Conservation (phyloP, 2,113 vertebrate genomes). For the Crotalus horridus region DNA sequence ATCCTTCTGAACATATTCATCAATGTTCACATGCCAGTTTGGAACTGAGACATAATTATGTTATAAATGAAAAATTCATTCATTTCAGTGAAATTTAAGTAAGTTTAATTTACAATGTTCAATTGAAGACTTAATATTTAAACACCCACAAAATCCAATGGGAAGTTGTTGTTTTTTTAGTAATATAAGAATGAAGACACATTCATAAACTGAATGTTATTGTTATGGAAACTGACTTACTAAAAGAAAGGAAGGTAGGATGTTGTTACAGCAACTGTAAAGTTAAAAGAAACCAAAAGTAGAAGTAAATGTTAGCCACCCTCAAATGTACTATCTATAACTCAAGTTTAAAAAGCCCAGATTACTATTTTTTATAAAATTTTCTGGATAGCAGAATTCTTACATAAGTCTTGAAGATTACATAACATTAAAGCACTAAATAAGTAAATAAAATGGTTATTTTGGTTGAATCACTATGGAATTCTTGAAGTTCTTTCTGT, state of each 20-base stretch:
- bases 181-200: constrained; percentile 51
- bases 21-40: constrained; percentile 41
- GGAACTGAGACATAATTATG: constrained; percentile 34
- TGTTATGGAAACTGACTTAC: constrained; percentile 79
- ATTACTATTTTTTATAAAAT: constrained; percentile 45
- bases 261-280: constrained; percentile 84
- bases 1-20: constrained; percentile 7
- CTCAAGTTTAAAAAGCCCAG: constrained; percentile 68
- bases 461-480: background rate
- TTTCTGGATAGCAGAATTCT: constrained; percentile 27
- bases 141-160: background rate
- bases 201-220: constrained; percentile 70
- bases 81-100: background rate
- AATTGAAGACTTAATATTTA: background rate
- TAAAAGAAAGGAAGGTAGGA: constrained; percentile 78
- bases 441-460: background rate
- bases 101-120: background rate
- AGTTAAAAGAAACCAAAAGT: constrained; percentile 76
- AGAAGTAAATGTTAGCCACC: constrained; percentile 75
- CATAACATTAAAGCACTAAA: constrained; percentile 9
- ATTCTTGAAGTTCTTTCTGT: background rate
- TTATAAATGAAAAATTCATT: constrained; percentile 1
- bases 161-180: constrained; percentile 22
- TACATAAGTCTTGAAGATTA: constrained; percentile 11
- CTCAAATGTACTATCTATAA: constrained; percentile 74